Conservation (phyloP, 2,797 vertebrate genomes). For the Sebastes itinus region DNA sequence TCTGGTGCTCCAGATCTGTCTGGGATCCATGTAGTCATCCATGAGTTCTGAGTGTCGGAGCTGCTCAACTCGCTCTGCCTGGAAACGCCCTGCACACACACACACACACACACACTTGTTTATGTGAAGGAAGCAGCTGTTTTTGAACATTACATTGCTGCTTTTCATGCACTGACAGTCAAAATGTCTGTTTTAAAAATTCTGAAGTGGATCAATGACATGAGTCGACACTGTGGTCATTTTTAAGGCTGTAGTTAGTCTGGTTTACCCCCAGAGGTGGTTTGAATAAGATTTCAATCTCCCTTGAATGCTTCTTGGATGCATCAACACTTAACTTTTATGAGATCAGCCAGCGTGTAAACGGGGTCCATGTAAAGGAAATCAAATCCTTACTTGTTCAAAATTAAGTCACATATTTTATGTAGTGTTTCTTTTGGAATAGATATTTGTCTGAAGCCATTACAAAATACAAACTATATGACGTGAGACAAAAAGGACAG, state of each 20-base stretch:
- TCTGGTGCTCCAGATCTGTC: constrained; percentile 88
- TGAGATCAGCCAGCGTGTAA: not conserved
- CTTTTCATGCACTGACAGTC: too few species aligned
- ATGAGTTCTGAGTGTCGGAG: constrained; percentile 85
- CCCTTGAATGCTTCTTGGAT: too few species aligned
- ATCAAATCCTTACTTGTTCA: not conserved
- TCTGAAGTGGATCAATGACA: too few species aligned
- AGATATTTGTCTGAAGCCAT: not conserved
- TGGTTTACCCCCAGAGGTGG: too few species aligned
- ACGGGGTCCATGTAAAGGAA: not conserved
- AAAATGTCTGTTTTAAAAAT: too few species aligned
- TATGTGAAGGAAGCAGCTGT: too few species aligned
- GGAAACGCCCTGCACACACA: constrained; percentile 83
- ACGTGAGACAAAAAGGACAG: not conserved
- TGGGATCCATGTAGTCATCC: constrained; percentile 87
- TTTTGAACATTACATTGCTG: too few species aligned
- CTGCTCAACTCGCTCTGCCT: constrained; percentile 85
- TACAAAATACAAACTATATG: not conserved
- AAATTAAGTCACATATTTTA: not conserved
- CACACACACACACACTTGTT: not conserved
- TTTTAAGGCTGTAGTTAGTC: too few species aligned
- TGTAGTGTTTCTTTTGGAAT: not conserved
- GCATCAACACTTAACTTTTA: not conserved
- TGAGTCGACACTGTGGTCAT: too few species aligned
- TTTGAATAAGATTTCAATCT: too few species aligned